Percentiles rank a stretch among this genome's conserved stretches.
These are phyloP conservation scores for Plecotus auritus DNA, from an alignment of 2,113 vertebrate species.

Conservation along the genomic window DNA sequence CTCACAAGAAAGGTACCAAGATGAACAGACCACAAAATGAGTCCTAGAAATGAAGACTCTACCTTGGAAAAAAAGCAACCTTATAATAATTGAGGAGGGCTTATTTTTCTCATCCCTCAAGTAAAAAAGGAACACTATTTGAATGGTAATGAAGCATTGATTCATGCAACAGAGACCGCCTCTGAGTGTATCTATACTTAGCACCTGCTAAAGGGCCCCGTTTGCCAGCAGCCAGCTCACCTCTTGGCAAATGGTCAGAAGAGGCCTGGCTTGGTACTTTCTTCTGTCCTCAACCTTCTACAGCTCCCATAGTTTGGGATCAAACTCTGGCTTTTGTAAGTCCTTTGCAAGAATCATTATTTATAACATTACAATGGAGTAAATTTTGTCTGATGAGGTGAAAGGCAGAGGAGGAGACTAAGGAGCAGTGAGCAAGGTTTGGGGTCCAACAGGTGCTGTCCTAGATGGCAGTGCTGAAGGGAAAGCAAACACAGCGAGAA, in stretches of 20 bases:
- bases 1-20: slow-evolving; percentile 9
- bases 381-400: background rate
- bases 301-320: background rate
- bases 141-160: background rate
- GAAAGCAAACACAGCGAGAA: background rate
- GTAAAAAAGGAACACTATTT: background rate
- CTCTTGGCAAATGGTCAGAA: background rate
- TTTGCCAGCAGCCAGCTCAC: background rate
- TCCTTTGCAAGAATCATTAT: background rate
- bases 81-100: background rate
- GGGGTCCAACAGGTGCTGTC: background rate
- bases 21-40: background rate
- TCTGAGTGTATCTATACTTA: background rate
- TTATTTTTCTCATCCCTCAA: background rate
- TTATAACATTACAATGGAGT: background rate
- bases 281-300: background rate
- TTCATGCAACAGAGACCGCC: background rate
- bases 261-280: background rate
- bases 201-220: background rate
- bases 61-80: background rate
- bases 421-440: background rate
- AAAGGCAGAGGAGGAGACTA: background rate
- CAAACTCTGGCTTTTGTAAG: background rate
- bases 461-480: background rate
- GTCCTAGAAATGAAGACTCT: background rate